These are phyloP conservation scores for Acrossocheilus fasciatus DNA, from an alignment of 2,797 vertebrate genomes.

Conservation along the genomic window DNA sequence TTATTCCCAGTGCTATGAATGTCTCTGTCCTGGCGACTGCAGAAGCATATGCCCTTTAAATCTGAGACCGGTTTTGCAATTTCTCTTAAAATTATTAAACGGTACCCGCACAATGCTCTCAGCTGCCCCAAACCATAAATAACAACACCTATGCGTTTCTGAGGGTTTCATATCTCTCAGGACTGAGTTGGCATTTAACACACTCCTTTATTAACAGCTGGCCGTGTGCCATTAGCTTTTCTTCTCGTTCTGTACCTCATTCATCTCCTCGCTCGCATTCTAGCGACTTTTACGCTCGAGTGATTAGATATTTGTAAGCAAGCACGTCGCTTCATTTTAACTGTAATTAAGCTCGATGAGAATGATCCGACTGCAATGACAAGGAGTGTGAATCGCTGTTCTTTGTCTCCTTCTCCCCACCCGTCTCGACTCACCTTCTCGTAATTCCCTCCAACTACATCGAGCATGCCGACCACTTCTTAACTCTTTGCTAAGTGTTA, in stretches of 20 bases:
- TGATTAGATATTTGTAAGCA: slow-evolving; percentile 86
- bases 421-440: slow-evolving; percentile 61
- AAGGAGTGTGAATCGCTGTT: slow-evolving; percentile 74
- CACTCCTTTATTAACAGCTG: slow-evolving; percentile 52
- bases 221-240: slow-evolving; percentile 51
- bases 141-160: slow-evolving; percentile 34
- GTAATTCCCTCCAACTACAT: slow-evolving; percentile 30
- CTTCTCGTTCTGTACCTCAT: slow-evolving; percentile 32
- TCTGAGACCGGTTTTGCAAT: slow-evolving; percentile 10
- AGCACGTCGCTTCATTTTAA: slow-evolving; percentile 85
- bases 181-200: slow-evolving; percentile 52
- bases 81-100: slow-evolving; percentile 26
- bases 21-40: not conserved
- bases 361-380: slow-evolving; percentile 79
- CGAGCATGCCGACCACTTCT: slow-evolving; percentile 59
- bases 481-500: slow-evolving; percentile 65
- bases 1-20: not conserved
- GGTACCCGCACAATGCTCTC: not conserved
- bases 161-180: slow-evolving; percentile 32
- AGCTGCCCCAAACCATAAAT: slow-evolving; percentile 24
- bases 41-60: slow-evolving; percentile 39
- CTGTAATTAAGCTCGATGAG: slow-evolving; percentile 87
- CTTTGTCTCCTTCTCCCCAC: slow-evolving; percentile 58
- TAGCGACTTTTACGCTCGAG: slow-evolving; percentile 75
- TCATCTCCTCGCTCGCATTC: slow-evolving; percentile 36